These are phyloP conservation scores for Taurulus bubalis DNA, from an alignment of 2,113 vertebrate species.

Conservation along the genomic window DNA sequence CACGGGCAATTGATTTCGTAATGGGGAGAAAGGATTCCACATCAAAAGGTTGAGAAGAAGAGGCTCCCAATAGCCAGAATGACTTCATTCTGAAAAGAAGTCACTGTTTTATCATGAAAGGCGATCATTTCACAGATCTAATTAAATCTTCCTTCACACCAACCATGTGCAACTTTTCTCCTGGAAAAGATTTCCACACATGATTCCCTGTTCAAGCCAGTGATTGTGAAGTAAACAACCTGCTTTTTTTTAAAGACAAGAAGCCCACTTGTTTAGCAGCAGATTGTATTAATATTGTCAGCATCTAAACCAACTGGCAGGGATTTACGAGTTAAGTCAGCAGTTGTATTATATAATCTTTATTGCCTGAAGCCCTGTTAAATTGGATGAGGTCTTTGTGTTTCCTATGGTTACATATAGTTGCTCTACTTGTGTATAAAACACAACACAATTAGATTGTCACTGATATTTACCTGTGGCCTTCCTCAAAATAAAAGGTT, in stretches of 20 bases:
- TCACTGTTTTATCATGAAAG: background rate
- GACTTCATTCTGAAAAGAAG: background rate
- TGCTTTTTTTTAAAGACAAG: background rate
- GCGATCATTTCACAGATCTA: background rate
- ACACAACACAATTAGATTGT: slow-evolving; percentile 43
- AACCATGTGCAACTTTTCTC: background rate
- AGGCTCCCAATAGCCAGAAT: background rate
- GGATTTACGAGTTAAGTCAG: slow-evolving; percentile 7
- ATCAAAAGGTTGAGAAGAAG: slow-evolving; percentile 33
- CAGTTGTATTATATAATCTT: slow-evolving; percentile 7
- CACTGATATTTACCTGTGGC: slow-evolving; percentile 47
- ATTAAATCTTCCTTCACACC: slow-evolving; percentile 3
- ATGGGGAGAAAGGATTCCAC: background rate
- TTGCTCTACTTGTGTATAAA: slow-evolving; percentile 40
- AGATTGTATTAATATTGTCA: background rate
- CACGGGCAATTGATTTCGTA: slow-evolving; percentile 10
- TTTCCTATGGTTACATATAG: slow-evolving; percentile 33
- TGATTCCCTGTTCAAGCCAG: background rate
- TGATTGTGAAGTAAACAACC: background rate
- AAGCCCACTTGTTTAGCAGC: background rate
- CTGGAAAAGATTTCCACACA: background rate
- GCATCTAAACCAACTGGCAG: slow-evolving; percentile 10
- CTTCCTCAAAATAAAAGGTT: slow-evolving; percentile 53
- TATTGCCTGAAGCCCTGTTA: slow-evolving; percentile 7
- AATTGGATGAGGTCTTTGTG: slow-evolving; percentile 8